phyloP scores from a whole-genome alignment of 2,797 vertebrate genomes.

The Epinephelus coioides region DNA sequence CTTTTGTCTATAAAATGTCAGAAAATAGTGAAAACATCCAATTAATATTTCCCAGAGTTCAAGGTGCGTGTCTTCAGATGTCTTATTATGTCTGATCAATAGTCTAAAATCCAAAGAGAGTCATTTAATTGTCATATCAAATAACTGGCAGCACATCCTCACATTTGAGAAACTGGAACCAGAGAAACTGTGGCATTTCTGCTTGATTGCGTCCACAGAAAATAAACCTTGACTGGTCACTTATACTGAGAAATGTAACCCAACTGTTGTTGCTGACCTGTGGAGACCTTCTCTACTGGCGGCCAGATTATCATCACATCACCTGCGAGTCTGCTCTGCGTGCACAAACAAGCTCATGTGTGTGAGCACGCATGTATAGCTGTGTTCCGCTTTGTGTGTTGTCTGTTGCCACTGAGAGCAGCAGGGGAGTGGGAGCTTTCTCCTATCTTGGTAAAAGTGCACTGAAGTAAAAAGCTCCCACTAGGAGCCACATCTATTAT shows the following conservation, averaged over 20 bases:
- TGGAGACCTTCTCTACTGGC: neutral
- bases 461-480: conserved; percentile 63
- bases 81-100: neutral
- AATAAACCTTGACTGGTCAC: neutral
- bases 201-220: neutral
- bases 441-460: conserved; percentile 50
- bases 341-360: neutral
- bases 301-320: conserved; percentile 28
- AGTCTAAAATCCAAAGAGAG: neutral
- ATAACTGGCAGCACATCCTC: neutral
- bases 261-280: conserved; percentile 19
- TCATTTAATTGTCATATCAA: neutral
- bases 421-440: conserved; percentile 28
- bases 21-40: neutral
- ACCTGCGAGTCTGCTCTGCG: conserved; percentile 9
- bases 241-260: conserved; percentile 5
- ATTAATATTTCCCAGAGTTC: neutral
- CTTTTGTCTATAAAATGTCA: neutral
- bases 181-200: neutral
- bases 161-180: neutral
- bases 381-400: conserved; percentile 20
- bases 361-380: conserved; percentile 1
- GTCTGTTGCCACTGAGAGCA: conserved; percentile 23
- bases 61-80: neutral
- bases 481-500: conserved; percentile 51